Conservation (phyloP, 2,113 vertebrate genomes). For the Lepus timidus region DNA sequence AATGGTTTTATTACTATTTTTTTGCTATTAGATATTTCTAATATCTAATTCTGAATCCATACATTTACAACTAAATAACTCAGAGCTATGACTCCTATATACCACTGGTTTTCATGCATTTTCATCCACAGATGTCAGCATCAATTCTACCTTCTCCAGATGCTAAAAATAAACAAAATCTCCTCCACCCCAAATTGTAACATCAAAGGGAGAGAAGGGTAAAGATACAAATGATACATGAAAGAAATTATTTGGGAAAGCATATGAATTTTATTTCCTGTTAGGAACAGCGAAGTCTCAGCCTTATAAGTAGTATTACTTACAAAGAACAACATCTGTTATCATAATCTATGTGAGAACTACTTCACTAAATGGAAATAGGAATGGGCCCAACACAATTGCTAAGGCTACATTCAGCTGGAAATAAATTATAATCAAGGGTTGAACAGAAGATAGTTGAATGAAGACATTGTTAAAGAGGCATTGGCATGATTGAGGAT, state of each 20-base stretch:
- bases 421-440: neutral
- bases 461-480: neutral
- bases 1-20: neutral
- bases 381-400: neutral
- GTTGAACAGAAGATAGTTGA: neutral
- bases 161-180: conserved; percentile 49
- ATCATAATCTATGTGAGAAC: neutral
- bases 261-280: conserved; percentile 20
- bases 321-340: neutral
- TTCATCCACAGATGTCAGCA: conserved; percentile 51
- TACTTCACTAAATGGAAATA: neutral
- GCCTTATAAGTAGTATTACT: neutral
- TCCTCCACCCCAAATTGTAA: neutral
- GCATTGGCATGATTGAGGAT: neutral
- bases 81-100: neutral
- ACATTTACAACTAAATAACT: neutral
- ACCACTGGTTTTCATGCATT: conserved; percentile 12
- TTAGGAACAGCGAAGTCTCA: neutral
- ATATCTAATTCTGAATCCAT: no score
- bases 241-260: neutral
- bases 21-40: conserved; percentile 34
- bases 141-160: neutral
- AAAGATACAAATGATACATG: neutral
- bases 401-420: neutral
- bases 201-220: conserved; percentile 9